Conservation (phyloP, 2,113 vertebrate species). For the Empidonax alnorum region DNA sequence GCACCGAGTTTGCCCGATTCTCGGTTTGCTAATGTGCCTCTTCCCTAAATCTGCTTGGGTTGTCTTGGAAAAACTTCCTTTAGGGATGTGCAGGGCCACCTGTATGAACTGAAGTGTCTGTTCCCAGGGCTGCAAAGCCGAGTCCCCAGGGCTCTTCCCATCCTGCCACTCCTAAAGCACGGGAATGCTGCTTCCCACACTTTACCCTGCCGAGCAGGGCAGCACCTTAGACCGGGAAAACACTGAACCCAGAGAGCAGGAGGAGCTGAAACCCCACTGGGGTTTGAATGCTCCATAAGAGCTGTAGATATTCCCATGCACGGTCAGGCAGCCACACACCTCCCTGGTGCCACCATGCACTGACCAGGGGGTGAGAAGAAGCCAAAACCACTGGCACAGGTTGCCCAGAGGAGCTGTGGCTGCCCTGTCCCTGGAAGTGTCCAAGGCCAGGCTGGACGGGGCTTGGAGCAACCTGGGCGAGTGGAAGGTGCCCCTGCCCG, state of each 20-base stretch:
- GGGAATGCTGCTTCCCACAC: not conserved
- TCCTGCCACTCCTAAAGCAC: not conserved
- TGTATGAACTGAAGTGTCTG: not conserved
- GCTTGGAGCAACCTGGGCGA: not conserved
- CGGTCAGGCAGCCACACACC: not conserved
- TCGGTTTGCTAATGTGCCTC: not conserved
- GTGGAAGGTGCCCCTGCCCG: not conserved
- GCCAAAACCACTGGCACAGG: not conserved
- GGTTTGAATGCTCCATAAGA: not conserved
- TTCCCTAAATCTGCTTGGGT: not conserved
- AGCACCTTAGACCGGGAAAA: not conserved
- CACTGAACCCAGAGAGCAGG: not conserved
- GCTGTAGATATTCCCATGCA: not conserved
- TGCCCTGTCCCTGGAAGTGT: not conserved
- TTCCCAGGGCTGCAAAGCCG: not conserved
- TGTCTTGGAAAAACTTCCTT: not conserved
- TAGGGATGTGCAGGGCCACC: not conserved
- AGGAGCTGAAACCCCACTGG: not conserved
- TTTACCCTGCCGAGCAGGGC: not conserved
- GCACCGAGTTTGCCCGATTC: not conserved
- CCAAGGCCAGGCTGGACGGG: accelerated
- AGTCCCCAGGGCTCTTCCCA: not conserved
- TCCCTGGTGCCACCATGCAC: accelerated
- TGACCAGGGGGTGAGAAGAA: not conserved
- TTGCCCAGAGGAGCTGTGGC: not conserved